Percentiles rank a stretch among this genome's conserved stretches.
These are phyloP conservation scores for Sclerurus mexicanus DNA, from an alignment of 2,113 vertebrate genomes.

Conservation along the genomic window DNA sequence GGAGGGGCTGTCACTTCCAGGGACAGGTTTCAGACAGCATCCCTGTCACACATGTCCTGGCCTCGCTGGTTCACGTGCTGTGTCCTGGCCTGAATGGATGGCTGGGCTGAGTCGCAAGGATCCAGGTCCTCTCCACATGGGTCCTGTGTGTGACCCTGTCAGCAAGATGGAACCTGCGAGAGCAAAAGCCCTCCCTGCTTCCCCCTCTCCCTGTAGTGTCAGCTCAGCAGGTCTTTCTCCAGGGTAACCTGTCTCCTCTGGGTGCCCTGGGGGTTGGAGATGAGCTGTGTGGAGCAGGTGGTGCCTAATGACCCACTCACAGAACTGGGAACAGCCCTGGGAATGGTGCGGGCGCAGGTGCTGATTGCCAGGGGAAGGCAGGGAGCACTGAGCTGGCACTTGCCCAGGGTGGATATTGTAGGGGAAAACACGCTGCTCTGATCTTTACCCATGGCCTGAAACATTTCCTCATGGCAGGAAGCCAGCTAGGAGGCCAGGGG, in stretches of 20 bases:
- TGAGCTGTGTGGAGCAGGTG: neutral
- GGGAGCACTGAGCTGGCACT: neutral
- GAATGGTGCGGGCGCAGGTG: neutral
- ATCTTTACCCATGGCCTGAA: neutral
- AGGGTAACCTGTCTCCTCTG: neutral
- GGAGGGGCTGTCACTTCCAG: neutral
- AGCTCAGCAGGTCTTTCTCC: neutral
- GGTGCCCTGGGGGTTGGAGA: neutral
- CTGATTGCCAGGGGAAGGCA: neutral
- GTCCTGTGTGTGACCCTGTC: neutral
- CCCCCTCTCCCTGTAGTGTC: neutral
- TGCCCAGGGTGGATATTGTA: accelerated
- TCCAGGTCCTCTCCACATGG: neutral
- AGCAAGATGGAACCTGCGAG: neutral
- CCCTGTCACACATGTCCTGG: neutral
- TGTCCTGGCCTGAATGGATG: neutral
- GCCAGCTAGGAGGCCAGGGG: neutral
- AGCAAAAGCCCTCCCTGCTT: neutral
- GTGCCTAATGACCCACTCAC: neutral
- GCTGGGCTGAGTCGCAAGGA: neutral
- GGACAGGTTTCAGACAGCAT: neutral
- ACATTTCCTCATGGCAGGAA: neutral
- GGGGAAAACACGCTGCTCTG: accelerated
- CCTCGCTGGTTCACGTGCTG: neutral
- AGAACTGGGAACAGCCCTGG: neutral